Base-by-base conservation (phyloP, 1,140 invertebrate species). In the Bactericera cockerelli region DNA sequence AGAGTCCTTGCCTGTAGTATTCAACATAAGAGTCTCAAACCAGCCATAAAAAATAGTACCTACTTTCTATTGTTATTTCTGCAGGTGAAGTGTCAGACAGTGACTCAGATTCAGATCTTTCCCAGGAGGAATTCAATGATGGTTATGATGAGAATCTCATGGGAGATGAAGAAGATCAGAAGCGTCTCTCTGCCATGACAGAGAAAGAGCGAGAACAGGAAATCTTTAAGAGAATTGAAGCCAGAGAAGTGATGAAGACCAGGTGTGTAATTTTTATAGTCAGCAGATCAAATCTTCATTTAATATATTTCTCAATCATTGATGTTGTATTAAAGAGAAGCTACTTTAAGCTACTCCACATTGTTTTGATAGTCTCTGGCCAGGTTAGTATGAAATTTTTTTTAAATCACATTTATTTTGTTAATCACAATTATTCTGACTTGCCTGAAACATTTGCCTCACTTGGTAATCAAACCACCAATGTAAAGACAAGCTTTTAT, bases 171-270 rank as follows among this genome's bases (percentile, higher is more conserved):
- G 93, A 93, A 65, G 95, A 98, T 76, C 82, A 89, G 67, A 83
- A 84, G 13, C 75, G 87, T 1, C 73, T 98, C 1, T 89, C 89
- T 10, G 82, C 87, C 63, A 88, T 98, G 81, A 97, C 93, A 0
- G 94, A 98, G 68, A 96, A 94, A 68, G 94, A 98, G 70, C 75
- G 94, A 60, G 94, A 98, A 73, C 91, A 95, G 64, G 93, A 97
- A 74, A 87, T 98, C 66, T 98, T 92, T 69, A 95, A 96, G 70
- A 79, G 94, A 57, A 91, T 94, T 55, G 94, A 98, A 72, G 84
- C 91, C 68, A 76, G 94, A 67, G 91, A 96, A 75, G 80, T 89
- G 0, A 84, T 96, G 78, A 90, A 90, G 69, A 95, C 88, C 3
- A 79, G 85, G 83, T 84, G 63, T 59, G 59, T 10, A 55, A 13